Conservation (phyloP, 2,888 invertebrate species). For the Epinotia brunnichana region DNA sequence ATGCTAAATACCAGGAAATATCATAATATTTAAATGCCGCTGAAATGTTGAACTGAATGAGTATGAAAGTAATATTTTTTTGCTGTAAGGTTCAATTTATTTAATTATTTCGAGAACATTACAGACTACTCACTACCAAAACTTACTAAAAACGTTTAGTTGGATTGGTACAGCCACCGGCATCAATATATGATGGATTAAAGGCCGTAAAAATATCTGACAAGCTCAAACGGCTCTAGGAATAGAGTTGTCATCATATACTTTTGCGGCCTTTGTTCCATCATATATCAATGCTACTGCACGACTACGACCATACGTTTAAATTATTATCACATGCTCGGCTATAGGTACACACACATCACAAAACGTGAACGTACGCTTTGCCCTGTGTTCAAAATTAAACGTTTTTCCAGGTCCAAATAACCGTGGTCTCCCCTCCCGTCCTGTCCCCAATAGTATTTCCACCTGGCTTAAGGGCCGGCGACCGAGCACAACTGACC, state of each 20-base stretch:
- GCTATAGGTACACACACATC: conserved; percentile 1
- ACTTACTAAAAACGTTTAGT: background rate
- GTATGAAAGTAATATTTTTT: too few species aligned
- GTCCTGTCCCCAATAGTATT: conserved; percentile 93
- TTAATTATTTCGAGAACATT: background rate
- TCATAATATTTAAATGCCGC: background rate
- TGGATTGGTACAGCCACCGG: too few species aligned
- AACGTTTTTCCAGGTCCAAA: conserved; percentile 65
- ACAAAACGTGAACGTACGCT: background rate
- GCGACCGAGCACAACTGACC: conserved; percentile 91
- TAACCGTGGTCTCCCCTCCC: conserved; percentile 86
- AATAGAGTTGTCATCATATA: too few species aligned
- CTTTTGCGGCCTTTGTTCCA: too few species aligned
- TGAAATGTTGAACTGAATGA: background rate
- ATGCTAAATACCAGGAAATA: background rate
- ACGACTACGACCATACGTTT: background rate
- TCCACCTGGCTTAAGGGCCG: conserved; percentile 89
- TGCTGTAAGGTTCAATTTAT: too few species aligned
- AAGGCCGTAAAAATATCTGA: too few species aligned
- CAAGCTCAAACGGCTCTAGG: too few species aligned
- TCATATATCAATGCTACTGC: too few species aligned
- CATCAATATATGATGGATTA: too few species aligned
- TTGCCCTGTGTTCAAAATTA: conserved; percentile 14
- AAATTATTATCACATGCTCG: background rate
- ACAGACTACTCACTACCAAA: background rate